Conservation (phyloP, 2,888 invertebrate species). For the Entomobrya multifasciata region DNA sequence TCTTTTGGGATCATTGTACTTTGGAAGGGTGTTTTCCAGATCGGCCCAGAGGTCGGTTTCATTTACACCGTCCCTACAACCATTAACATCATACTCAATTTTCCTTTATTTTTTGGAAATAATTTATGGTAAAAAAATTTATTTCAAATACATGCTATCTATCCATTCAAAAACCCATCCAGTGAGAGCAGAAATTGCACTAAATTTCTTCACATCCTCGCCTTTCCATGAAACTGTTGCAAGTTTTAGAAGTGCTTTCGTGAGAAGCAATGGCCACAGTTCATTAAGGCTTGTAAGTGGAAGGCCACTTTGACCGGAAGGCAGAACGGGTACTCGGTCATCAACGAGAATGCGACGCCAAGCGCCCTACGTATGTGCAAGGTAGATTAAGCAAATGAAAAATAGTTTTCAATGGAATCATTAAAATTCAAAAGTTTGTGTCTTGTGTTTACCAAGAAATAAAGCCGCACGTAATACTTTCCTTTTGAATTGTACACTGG, state of each 20-base stretch:
- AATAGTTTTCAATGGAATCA: not conserved
- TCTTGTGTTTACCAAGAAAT: constrained; percentile 72
- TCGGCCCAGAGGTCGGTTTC: constrained; percentile 68
- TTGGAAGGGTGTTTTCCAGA: constrained; percentile 69
- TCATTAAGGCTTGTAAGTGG: constrained; percentile 68
- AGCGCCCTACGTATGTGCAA: constrained; percentile 44
- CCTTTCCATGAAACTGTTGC: constrained; percentile 57
- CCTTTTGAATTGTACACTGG: constrained; percentile 69
- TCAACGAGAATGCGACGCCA: constrained; percentile 75
- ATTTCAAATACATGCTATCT: constrained; percentile 47
- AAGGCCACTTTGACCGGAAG: constrained; percentile 53
- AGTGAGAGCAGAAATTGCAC: constrained; percentile 68
- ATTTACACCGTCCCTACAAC: constrained; percentile 37
- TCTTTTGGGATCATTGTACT: constrained; percentile 50
- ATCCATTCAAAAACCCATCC: constrained; percentile 74
- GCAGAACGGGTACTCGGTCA: constrained; percentile 70
- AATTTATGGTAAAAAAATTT: not conserved
- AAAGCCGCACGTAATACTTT: constrained; percentile 71
- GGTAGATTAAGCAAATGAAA: not conserved
- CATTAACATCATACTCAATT: not conserved
- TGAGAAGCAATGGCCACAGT: constrained; percentile 72
- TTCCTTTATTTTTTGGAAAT: not conserved
- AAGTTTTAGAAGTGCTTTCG: constrained; percentile 73
- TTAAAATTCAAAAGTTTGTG: too few relatives aligned
- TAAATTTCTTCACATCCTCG: constrained; percentile 56